Evolutionary conservation across 1,140 invertebrate genomes (phyloP).

Genomic region (Oppia nitens): DNA sequence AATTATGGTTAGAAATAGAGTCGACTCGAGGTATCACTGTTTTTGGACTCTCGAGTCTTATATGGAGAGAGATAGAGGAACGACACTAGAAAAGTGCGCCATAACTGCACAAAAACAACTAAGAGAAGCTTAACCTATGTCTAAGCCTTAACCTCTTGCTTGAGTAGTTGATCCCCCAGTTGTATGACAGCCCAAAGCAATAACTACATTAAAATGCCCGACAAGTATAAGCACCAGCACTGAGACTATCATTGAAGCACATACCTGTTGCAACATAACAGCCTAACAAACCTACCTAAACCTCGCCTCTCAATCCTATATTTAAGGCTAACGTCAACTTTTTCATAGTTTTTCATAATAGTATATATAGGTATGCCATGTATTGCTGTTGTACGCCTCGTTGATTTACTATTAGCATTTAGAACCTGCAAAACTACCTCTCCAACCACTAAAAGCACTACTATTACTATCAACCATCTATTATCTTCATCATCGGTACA

Average conservation of each 20-base stretch:
- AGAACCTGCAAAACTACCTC: background rate
- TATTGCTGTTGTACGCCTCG: background rate
- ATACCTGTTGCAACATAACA: background rate
- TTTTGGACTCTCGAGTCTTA: too few relatives aligned
- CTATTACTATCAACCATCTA: too few relatives aligned
- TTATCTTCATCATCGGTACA: too few relatives aligned
- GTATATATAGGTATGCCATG: too few relatives aligned
- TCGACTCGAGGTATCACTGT: too few relatives aligned
- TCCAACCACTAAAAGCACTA: background rate
- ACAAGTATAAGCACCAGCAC: too few relatives aligned
- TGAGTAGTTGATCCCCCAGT: background rate
- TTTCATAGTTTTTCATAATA: background rate
- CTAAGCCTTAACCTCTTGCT: background rate
- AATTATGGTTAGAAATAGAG: too few relatives aligned
- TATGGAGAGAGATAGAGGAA: background rate
- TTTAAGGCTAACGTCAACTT: background rate
- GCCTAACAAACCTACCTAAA: background rate
- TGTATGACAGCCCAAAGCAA: background rate
- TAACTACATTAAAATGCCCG: background rate
- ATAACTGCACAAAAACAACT: background rate
- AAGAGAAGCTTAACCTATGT: too few relatives aligned
- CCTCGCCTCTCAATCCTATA: background rate
- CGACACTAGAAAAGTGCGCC: background rate
- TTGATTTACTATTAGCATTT: too few relatives aligned
- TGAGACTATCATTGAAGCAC: background rate